Conservation (phyloP, 2,888 invertebrate species). For the Lochmaea capreae region DNA sequence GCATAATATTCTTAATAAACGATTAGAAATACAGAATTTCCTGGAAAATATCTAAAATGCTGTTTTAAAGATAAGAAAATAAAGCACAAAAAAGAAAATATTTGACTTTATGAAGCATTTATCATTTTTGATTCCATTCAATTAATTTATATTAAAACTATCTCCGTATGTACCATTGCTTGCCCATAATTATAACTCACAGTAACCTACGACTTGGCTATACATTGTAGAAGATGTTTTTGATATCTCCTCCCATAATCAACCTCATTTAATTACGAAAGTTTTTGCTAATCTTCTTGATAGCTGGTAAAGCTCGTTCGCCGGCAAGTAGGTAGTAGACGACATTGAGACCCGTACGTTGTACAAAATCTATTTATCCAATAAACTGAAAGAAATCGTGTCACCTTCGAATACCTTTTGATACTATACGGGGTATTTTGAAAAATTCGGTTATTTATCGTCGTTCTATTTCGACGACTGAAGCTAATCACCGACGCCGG, state of each 20-base stretch:
- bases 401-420: not conserved
- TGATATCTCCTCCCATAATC: slow-evolving; percentile 2
- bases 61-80: no score
- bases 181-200: not conserved
- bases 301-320: slow-evolving; percentile 7
- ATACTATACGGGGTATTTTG: not conserved
- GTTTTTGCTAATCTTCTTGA: slow-evolving; percentile 11
- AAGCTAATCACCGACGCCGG: no score
- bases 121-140: no score
- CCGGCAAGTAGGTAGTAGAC: not conserved
- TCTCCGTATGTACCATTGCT: no score
- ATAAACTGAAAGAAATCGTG: not conserved
- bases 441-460: no score
- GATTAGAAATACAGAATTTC: no score
- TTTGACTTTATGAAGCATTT: no score
- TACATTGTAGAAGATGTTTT: slow-evolving; percentile 1
- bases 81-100: no score
- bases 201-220: not conserved
- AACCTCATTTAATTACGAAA: slow-evolving; percentile 15
- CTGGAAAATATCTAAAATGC: no score
- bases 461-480: no score
- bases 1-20: no score
- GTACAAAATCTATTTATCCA: not conserved
- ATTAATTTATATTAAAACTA: no score
- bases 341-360: not conserved